Conservation (phyloP, 2,888 invertebrate species). For the Oligia strigilis region DNA sequence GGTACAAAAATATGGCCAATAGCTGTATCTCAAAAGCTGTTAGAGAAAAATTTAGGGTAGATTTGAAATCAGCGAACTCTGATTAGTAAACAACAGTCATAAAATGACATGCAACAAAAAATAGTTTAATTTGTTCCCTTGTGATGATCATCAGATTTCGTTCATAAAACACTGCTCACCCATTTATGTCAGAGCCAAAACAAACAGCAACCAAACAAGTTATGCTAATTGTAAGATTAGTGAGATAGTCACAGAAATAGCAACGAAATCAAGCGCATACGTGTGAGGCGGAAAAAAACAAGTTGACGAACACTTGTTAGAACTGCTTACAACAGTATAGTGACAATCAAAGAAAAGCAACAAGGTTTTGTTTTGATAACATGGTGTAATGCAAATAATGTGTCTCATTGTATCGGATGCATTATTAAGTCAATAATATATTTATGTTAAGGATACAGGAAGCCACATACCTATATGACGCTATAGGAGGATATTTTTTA, state of each 20-base stretch:
- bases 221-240: slow-evolving; percentile 16
- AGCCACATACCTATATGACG: not conserved
- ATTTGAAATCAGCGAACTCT: too few species aligned
- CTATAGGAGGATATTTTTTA: not conserved
- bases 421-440: not conserved
- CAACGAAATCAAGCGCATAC: not conserved
- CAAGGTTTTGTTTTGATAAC: not conserved
- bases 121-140: too few species aligned
- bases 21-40: too few species aligned
- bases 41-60: too few species aligned
- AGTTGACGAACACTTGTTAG: not conserved
- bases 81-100: too few species aligned
- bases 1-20: too few species aligned
- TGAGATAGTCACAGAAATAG: not conserved
- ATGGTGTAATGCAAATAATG: not conserved
- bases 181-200: slow-evolving; percentile 5
- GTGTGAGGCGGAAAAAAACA: not conserved
- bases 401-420: not conserved
- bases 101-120: too few species aligned
- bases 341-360: not conserved
- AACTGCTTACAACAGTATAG: not conserved
- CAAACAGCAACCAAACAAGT: slow-evolving; percentile 12
- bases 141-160: slow-evolving; percentile 4
- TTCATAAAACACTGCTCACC: slow-evolving; percentile 6
- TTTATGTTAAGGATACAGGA: not conserved